Percentiles rank a stretch among this genome's conserved stretches.
phyloP scores from a whole-genome alignment of 2,797 vertebrate genomes.

The Gephyroberyx darwinii region DNA sequence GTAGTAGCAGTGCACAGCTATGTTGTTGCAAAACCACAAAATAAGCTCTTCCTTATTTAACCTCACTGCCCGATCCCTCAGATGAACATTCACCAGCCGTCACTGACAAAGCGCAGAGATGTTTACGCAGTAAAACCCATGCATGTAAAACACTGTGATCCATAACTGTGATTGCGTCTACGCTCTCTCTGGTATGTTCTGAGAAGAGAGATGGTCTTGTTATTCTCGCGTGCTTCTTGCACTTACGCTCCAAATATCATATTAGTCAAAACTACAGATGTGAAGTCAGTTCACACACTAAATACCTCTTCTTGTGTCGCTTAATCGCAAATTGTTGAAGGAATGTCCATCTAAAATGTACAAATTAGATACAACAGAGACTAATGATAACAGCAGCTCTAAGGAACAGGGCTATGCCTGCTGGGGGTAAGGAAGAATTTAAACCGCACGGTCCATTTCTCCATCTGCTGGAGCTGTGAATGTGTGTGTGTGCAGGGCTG shows the following conservation, averaged over 20 bases:
- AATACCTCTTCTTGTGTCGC: neutral
- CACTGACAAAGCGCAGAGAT: constrained; percentile 58
- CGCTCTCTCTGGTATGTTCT: constrained; percentile 16
- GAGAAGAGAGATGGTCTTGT: constrained; percentile 21
- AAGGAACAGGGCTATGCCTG: neutral
- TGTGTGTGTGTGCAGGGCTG: neutral
- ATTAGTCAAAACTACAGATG: constrained; percentile 13
- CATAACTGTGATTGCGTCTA: constrained; percentile 48
- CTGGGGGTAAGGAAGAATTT: too few species aligned
- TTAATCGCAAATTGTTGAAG: neutral
- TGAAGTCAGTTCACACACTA: neutral
- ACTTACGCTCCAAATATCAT: constrained; percentile 28
- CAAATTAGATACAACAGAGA: neutral
- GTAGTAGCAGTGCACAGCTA: constrained; percentile 28
- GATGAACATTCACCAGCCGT: constrained; percentile 23
- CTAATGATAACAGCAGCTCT: neutral
- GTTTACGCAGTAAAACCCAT: constrained; percentile 55
- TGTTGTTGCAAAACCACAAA: constrained; percentile 51
- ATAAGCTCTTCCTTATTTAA: constrained; percentile 38
- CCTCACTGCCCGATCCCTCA: constrained; percentile 18
- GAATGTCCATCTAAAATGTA: constrained; percentile 5
- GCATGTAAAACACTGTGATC: constrained; percentile 49
- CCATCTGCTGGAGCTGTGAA: neutral
- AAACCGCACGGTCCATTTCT: too few species aligned
- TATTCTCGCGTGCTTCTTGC: constrained; percentile 30